Percentiles rank a stretch among this genome's conserved stretches.
These are phyloP conservation scores for Toxotes jaculatrix DNA, from an alignment of 2,113 vertebrate genomes.

Conservation along the genomic window DNA sequence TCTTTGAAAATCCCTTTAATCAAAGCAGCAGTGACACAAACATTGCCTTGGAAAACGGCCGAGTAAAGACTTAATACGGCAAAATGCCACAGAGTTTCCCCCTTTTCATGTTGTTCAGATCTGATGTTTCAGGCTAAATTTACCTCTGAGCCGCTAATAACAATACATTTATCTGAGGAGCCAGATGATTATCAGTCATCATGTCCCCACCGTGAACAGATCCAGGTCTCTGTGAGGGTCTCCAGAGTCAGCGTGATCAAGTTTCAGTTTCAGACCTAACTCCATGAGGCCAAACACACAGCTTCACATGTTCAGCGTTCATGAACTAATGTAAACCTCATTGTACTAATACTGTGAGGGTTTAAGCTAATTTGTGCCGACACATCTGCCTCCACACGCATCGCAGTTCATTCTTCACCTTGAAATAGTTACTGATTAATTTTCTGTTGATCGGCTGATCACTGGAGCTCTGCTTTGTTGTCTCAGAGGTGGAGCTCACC, in stretches of 20 bases:
- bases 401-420: too few relatives aligned
- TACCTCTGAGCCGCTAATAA: conserved; percentile 2
- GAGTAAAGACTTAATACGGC: conserved; percentile 22
- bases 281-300: too few relatives aligned
- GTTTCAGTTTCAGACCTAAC: not conserved
- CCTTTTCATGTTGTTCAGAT: not conserved
- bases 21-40: conserved; percentile 66
- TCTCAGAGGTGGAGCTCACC: too few relatives aligned
- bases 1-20: conserved; percentile 78
- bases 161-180: not conserved
- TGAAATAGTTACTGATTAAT: too few relatives aligned
- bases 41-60: conserved; percentile 56
- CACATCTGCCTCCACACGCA: too few relatives aligned
- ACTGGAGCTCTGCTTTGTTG: too few relatives aligned
- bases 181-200: not conserved
- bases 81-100: not conserved
- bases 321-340: too few relatives aligned
- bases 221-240: not conserved
- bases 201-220: not conserved
- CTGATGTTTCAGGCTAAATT: conserved; percentile 19
- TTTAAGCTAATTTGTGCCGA: too few relatives aligned
- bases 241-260: not conserved
- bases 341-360: too few relatives aligned
- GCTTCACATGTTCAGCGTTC: too few relatives aligned
- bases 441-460: too few relatives aligned